Percentiles rank a stretch among this genome's conserved stretches.
Evolutionary conservation across 2,113 vertebrate genomes (phyloP).

Genomic region (Crotalus helleri): DNA sequence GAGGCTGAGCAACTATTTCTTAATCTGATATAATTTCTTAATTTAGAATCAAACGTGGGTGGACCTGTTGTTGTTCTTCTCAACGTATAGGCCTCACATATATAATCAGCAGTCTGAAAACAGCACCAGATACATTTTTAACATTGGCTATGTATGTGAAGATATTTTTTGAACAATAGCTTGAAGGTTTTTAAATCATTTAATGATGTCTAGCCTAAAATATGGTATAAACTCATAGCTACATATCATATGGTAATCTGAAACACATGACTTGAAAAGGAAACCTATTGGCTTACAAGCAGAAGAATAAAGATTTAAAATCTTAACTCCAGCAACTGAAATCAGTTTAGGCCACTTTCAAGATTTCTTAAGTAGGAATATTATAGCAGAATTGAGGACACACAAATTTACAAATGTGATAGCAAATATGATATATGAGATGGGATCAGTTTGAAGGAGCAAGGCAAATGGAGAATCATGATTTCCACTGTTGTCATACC

Average conservation of each 20-base stretch:
- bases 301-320: conserved; percentile 2
- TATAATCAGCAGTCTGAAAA: neutral
- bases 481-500: neutral
- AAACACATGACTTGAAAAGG: neutral
- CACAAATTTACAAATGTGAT: too few species aligned
- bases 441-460: neutral
- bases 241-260: neutral
- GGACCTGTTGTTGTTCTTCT: neutral
- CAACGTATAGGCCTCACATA: neutral
- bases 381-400: neutral
- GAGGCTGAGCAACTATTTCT: neutral
- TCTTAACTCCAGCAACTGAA: neutral
- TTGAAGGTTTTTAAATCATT: neutral
- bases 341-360: neutral
- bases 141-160: neutral
- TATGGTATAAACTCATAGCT: conserved; percentile 3
- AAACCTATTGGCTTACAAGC: neutral
- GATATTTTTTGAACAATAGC: neutral
- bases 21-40: neutral
- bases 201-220: neutral
- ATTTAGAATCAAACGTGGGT: neutral
- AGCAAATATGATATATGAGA: neutral
- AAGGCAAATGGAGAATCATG: neutral
- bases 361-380: neutral
- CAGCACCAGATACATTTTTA: neutral